Evolutionary conservation across 2,888 invertebrate species (phyloP).

Genomic region (Nephrotoma appendiculata): DNA sequence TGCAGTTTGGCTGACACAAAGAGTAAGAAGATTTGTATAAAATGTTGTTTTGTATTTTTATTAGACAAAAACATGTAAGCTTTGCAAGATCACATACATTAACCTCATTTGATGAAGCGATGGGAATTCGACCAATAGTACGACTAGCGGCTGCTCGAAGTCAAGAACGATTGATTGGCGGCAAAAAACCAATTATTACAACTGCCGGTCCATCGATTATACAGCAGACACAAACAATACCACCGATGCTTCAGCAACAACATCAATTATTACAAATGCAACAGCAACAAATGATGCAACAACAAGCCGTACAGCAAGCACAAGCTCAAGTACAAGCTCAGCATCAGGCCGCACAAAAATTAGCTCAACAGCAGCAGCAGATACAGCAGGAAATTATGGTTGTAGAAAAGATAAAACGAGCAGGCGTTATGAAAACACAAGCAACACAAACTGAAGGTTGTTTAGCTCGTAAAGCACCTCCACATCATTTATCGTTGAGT

Average conservation of each 20-base stretch:
- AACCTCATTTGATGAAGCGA: slow-evolving; percentile 67
- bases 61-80: slow-evolving; percentile 77
- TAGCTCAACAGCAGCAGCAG: slow-evolving; percentile 15
- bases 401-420: slow-evolving; percentile 62
- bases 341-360: slow-evolving; percentile 11
- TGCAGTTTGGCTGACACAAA: too few species aligned
- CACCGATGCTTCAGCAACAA: slow-evolving; percentile 16
- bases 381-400: slow-evolving; percentile 26
- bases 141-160: slow-evolving; percentile 36
- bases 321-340: slow-evolving; percentile 17
- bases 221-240: slow-evolving; percentile 2
- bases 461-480: slow-evolving; percentile 52
- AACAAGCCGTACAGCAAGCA: slow-evolving; percentile 8
- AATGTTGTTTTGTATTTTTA: not conserved
- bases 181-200: slow-evolving; percentile 41
- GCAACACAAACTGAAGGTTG: slow-evolving; percentile 80
- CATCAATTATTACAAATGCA: slow-evolving; percentile 15
- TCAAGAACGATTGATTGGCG: slow-evolving; percentile 61
- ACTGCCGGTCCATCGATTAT: slow-evolving; percentile 14
- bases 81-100: slow-evolving; percentile 79
- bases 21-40: slow-evolving; percentile 8
- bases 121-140: slow-evolving; percentile 34
- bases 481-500: slow-evolving; percentile 56
- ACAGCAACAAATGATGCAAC: slow-evolving; percentile 7
- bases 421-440: slow-evolving; percentile 73